Conservation (phyloP, 2,888 invertebrate species). For the Leptinotarsa peninsularis region DNA sequence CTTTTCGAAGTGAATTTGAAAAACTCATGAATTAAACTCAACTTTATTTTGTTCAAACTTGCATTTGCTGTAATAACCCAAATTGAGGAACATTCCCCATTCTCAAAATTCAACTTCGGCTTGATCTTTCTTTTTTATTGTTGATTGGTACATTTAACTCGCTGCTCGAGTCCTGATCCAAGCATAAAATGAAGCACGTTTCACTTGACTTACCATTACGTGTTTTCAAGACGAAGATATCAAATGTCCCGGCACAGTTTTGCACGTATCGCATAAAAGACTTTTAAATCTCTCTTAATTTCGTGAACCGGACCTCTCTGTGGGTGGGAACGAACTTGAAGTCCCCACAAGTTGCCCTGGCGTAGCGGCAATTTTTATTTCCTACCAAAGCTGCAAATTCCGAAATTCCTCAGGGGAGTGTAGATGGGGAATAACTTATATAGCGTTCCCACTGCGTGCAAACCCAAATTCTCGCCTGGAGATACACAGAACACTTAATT, state of each 20-base stretch:
- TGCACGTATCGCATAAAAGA: conserved; percentile 15
- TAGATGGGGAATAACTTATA: conserved; percentile 7
- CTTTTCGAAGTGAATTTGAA: too few species aligned
- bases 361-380: conserved; percentile 2
- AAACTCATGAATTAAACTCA: too few species aligned
- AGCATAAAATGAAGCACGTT: not conserved
- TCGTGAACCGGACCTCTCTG: conserved; percentile 15
- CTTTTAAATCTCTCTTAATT: conserved; percentile 18
- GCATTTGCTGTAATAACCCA: too few species aligned
- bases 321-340: conserved; percentile 7
- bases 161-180: not conserved
- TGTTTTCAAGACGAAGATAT: conserved; percentile 12
- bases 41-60: too few species aligned
- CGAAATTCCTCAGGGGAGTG: conserved; percentile 6
- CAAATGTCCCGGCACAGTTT: conserved; percentile 10
- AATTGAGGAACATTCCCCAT: too few species aligned
- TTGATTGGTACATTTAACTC: not conserved
- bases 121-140: too few species aligned
- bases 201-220: conserved; percentile 1
- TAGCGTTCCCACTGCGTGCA: conserved; percentile 11
- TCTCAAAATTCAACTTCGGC: too few species aligned
- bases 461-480: conserved; percentile 21
- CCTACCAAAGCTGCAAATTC: not conserved
- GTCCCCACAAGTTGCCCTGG: not conserved
- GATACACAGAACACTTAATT: conserved; percentile 13